phyloP scores from a whole-genome alignment of 2,113 vertebrate genomes.

The Mus spicilegus region DNA sequence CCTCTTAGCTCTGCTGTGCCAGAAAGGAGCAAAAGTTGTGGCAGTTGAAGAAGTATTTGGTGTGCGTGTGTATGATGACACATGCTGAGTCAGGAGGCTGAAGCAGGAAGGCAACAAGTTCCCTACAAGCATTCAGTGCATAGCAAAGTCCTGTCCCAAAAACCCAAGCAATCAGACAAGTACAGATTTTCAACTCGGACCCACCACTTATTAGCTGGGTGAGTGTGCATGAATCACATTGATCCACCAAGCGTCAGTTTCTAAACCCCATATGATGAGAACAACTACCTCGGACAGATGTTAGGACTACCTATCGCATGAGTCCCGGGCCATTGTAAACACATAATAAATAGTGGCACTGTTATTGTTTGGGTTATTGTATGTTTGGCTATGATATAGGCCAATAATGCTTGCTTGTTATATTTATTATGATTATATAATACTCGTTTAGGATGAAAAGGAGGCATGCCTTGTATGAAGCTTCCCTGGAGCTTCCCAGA shows the following conservation, averaged over 20 bases:
- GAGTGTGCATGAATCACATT: constrained; percentile 49
- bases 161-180: constrained; percentile 36
- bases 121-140: not conserved
- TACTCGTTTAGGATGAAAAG: constrained; percentile 29
- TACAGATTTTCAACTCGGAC: constrained; percentile 33
- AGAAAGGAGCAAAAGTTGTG: constrained; percentile 53
- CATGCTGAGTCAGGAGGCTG: not conserved
- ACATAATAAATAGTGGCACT: constrained; percentile 47
- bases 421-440: constrained; percentile 25
- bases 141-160: not conserved
- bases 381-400: constrained; percentile 44
- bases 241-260: constrained; percentile 27
- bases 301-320: constrained; percentile 13
- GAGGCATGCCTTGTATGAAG: not conserved
- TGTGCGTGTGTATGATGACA: not conserved
- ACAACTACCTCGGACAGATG: not conserved
- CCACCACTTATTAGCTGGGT: not conserved
- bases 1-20: constrained; percentile 29
- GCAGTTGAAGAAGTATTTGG: constrained; percentile 38
- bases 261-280: not conserved
- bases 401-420: constrained; percentile 42
- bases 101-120: not conserved
- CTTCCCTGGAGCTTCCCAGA: not conserved
- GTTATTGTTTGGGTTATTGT: constrained; percentile 56
- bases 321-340: constrained; percentile 1